Percentiles rank a stretch among this genome's conserved stretches.
phyloP scores from a whole-genome alignment of 1,140 invertebrate species.

The Proctacanthus coquilletti region DNA sequence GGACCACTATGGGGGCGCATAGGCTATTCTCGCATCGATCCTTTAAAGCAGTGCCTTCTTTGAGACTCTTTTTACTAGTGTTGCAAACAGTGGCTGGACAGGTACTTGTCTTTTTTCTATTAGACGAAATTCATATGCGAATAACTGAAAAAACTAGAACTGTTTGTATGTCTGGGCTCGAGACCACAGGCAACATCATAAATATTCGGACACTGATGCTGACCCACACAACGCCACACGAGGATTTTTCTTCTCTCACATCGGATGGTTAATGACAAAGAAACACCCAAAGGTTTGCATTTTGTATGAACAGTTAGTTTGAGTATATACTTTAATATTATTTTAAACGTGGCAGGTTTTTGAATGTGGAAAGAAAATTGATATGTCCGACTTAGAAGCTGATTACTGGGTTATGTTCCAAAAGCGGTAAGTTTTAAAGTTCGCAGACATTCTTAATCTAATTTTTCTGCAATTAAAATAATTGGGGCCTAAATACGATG shows the following conservation, averaged over 20 bases:
- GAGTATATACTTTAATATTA: no score
- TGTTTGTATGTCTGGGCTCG: conserved; percentile 31
- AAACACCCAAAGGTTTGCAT: conserved; percentile 42
- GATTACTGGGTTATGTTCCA: conserved; percentile 64
- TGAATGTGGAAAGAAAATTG: conserved; percentile 53
- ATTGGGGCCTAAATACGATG: neutral
- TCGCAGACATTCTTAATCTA: conserved; percentile 6
- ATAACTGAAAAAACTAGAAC: no score
- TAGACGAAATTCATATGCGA: conserved; percentile 13
- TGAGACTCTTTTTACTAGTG: conserved; percentile 15
- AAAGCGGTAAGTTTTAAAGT: conserved; percentile 45
- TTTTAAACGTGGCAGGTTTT: no score
- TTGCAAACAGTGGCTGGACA: conserved; percentile 13
- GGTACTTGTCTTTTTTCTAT: conserved; percentile 11
- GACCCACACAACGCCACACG: conserved; percentile 48
- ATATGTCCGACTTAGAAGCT: conserved; percentile 52
- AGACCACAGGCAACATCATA: conserved; percentile 51
- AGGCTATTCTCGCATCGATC: conserved; percentile 48
- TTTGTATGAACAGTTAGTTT: conserved; percentile 60
- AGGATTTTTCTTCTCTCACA: conserved; percentile 52
- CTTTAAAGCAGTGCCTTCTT: conserved; percentile 43
- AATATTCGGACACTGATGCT: conserved; percentile 47
- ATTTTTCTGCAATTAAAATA: neutral
- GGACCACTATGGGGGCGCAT: conserved; percentile 48
- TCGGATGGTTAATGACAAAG: conserved; percentile 46